Percentiles rank a stretch among this genome's conserved stretches.
phyloP scores from a whole-genome alignment of 2,113 vertebrate species.

The Corvus moneduloides region DNA sequence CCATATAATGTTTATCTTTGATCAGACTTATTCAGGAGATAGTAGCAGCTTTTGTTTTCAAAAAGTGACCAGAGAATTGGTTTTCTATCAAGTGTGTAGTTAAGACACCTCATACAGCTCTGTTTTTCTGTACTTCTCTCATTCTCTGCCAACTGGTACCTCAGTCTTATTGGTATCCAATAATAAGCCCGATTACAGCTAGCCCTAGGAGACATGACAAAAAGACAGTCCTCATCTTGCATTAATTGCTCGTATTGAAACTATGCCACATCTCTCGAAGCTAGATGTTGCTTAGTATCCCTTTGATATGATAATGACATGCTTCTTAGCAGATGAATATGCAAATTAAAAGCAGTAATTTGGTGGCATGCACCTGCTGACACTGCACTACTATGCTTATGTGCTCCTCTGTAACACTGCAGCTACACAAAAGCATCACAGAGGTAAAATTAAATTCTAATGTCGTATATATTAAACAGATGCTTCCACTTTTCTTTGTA shows the following conservation, averaged over 20 bases:
- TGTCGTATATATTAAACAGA: slow-evolving; percentile 86
- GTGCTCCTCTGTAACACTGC: slow-evolving; percentile 83
- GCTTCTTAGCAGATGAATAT: slow-evolving; percentile 99
- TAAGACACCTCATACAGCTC: slow-evolving; percentile 63
- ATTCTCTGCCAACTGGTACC: slow-evolving; percentile 79
- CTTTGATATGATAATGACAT: slow-evolving; percentile 99
- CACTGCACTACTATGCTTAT: slow-evolving; percentile 87
- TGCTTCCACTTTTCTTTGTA: slow-evolving; percentile 87
- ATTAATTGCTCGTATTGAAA: slow-evolving; percentile 99
- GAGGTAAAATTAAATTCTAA: slow-evolving; percentile 89
- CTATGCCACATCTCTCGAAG: slow-evolving; percentile 98
- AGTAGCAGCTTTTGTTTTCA: slow-evolving; percentile 27
- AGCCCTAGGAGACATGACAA: slow-evolving; percentile 92
- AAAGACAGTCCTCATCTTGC: slow-evolving; percentile 96
- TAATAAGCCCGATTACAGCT: slow-evolving; percentile 88
- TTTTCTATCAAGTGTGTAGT: slow-evolving; percentile 64
- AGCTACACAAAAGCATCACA: slow-evolving; percentile 86
- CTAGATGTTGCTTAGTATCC: slow-evolving; percentile 94
- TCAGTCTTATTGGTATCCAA: slow-evolving; percentile 82
- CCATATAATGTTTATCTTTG: slow-evolving; percentile 36
- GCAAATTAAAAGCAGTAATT: slow-evolving; percentile 98
- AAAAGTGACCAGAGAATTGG: slow-evolving; percentile 69
- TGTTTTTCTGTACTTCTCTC: slow-evolving; percentile 73
- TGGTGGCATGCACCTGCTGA: slow-evolving; percentile 99
- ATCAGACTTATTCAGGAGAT: slow-evolving; percentile 46